phyloP scores from a whole-genome alignment of 2,888 invertebrate genomes.

The Dugesia japonica region DNA sequence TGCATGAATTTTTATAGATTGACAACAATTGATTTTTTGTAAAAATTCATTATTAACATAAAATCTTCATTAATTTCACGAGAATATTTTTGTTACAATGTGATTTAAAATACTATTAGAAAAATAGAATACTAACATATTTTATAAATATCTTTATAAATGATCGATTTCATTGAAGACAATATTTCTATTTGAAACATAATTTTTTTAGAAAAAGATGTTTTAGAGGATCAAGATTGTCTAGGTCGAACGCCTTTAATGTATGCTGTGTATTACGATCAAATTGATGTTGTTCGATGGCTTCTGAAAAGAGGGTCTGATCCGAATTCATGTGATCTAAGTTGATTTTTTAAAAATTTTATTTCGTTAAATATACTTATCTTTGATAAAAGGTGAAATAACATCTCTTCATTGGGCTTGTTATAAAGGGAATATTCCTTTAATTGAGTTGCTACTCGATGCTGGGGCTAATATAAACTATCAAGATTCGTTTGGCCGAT shows the following conservation, averaged over 20 bases:
- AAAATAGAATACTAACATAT: too few relatives aligned
- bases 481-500: conserved; percentile 42
- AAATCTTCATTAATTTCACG: too few relatives aligned
- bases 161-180: too few relatives aligned
- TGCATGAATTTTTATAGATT: too few relatives aligned
- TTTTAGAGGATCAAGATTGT: conserved; percentile 40
- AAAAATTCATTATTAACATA: too few relatives aligned
- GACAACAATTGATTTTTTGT: too few relatives aligned
- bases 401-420: conserved; percentile 45
- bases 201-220: conserved; percentile 39
- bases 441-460: conserved; percentile 40
- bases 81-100: too few relatives aligned
- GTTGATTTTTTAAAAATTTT: conserved; percentile 36
- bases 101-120: too few relatives aligned
- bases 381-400: conserved; percentile 42
- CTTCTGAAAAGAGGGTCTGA: conserved; percentile 42
- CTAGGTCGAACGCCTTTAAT: conserved; percentile 43
- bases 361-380: neutral
- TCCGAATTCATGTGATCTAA: conserved; percentile 41
- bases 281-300: conserved; percentile 40
- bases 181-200: too few relatives aligned
- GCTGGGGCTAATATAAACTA: conserved; percentile 41
- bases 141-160: too few relatives aligned
- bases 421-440: conserved; percentile 42
- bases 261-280: conserved; percentile 44